Percentiles rank a stretch among this genome's conserved stretches.
Conservation (phyloP, 2,888 invertebrate genomes). For the Orthosia gracilis region DNA sequence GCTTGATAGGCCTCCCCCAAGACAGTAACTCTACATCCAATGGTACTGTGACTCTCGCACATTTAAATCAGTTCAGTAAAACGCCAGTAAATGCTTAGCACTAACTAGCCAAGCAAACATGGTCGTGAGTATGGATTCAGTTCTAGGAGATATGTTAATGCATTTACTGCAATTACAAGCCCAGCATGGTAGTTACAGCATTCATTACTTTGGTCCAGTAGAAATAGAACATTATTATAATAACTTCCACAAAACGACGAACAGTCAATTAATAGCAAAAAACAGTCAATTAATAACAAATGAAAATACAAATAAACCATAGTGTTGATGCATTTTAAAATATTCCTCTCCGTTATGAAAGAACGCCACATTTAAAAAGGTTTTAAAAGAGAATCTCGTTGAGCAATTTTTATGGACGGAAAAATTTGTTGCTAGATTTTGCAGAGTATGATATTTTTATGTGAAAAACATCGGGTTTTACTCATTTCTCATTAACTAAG, state of each 20-base stretch:
- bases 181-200: no score
- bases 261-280: background rate
- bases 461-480: slow-evolving; percentile 21
- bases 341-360: slow-evolving; percentile 12
- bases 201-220: background rate
- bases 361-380: slow-evolving; percentile 37
- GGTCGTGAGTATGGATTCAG: no score
- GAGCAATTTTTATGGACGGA: slow-evolving; percentile 33
- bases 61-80: no score
- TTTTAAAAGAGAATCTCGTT: slow-evolving; percentile 18
- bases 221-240: background rate
- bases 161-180: background rate
- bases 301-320: no score
- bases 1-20: no score
- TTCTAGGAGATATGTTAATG: no score
- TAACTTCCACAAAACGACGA: background rate
- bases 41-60: no score
- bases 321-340: slow-evolving; percentile 17
- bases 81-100: no score
- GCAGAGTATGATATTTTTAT: slow-evolving; percentile 28
- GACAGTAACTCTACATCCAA: no score
- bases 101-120: no score
- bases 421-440: slow-evolving; percentile 36
- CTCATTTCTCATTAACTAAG: slow-evolving; percentile 43
- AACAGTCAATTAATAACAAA: background rate